Evolutionary conservation across 1,140 invertebrate species (phyloP).

Genomic region (Lutraria rhynchaena): DNA sequence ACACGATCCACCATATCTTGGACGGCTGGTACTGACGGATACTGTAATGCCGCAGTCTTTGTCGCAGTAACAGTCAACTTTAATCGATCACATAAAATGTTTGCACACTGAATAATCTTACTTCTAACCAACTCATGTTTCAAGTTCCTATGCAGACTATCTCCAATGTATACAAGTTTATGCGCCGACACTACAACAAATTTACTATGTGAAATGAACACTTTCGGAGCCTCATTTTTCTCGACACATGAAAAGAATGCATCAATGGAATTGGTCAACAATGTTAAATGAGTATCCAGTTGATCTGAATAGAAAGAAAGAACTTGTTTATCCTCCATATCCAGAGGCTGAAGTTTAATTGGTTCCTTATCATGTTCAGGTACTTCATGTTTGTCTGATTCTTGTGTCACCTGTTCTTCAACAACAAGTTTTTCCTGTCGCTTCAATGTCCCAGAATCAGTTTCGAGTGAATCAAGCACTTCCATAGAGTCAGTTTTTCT

Average conservation of each 20-base stretch:
- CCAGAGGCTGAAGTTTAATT: constrained; percentile 63
- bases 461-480: background rate
- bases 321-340: constrained; percentile 89
- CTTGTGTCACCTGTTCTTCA: constrained; percentile 22
- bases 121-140: constrained; percentile 87
- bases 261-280: constrained; percentile 94
- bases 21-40: constrained; percentile 93
- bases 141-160: constrained; percentile 91
- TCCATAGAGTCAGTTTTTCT: constrained; percentile 23
- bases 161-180: constrained; percentile 95
- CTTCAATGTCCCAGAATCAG: constrained; percentile 46
- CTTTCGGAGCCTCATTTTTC: constrained; percentile 95
- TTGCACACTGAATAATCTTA: constrained; percentile 90
- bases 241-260: constrained; percentile 95
- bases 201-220: constrained; percentile 96
- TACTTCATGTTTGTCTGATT: constrained; percentile 54
- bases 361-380: constrained; percentile 59
- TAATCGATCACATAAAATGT: constrained; percentile 91
- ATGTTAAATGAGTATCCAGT: constrained; percentile 90
- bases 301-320: constrained; percentile 93
- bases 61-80: constrained; percentile 93
- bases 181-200: constrained; percentile 96
- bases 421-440: constrained; percentile 10
- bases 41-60: constrained; percentile 94
- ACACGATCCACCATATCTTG: constrained; percentile 97